Evolutionary conservation across 2,113 vertebrate genomes (phyloP).

Genomic region (Hippopotamus amphibius): DNA sequence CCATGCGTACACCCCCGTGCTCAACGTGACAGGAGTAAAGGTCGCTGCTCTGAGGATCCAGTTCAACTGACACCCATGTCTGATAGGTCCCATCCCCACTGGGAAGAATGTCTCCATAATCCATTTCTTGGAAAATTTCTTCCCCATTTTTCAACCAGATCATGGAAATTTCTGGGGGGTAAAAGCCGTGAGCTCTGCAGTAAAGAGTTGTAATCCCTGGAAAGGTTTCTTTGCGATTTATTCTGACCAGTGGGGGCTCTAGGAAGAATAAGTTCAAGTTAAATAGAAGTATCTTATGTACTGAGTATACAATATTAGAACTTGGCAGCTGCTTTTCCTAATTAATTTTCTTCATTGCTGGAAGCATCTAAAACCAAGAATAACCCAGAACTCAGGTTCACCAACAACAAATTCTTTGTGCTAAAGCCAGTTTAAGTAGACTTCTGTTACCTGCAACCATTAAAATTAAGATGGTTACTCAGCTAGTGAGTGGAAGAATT

Average conservation of each 20-base stretch:
- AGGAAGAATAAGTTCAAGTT: conserved; percentile 16
- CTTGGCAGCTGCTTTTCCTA: not conserved
- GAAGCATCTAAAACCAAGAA: conserved; percentile 25
- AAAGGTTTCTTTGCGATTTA: conserved; percentile 46
- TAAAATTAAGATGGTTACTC: not conserved
- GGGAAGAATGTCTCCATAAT: conserved; percentile 59
- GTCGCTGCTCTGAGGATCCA: not conserved
- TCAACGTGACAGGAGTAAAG: conserved; percentile 78
- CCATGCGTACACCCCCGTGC: conserved; percentile 70
- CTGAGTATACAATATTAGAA: not conserved
- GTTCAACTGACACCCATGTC: conserved; percentile 73
- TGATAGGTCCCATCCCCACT: conserved; percentile 84
- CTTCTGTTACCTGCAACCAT: conserved; percentile 1
- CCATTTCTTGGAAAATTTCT: conserved; percentile 59
- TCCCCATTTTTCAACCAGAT: conserved; percentile 80
- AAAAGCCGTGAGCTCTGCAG: conserved; percentile 78
- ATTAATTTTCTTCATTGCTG: not conserved
- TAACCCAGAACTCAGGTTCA: not conserved
- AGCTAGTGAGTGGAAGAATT: not conserved
- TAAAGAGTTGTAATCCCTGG: conserved; percentile 58
- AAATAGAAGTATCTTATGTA: not conserved
- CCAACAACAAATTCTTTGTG: not conserved
- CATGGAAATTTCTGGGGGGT: conserved; percentile 73
- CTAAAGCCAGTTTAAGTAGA: not conserved
- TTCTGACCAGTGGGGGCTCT: conserved; percentile 61